Evolutionary conservation across 2,888 invertebrate species (phyloP), one percentile per base, ranked within the genome.

Genomic region (Macropis europaea): DNA sequence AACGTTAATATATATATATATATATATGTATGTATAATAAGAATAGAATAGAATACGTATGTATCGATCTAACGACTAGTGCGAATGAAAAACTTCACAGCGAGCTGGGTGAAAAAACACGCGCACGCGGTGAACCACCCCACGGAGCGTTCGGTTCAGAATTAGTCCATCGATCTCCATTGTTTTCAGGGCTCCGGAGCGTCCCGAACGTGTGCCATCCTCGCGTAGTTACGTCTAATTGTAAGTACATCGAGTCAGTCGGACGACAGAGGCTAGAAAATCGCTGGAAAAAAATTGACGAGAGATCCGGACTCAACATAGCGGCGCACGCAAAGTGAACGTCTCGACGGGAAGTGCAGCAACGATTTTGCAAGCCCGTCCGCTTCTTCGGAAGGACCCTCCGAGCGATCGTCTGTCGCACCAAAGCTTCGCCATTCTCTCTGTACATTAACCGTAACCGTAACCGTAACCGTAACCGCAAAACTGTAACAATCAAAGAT

Each of bases 61-160:
- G 66, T 50, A 66, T 61, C 36, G 24, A 79, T 28, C 64, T 76
- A 76, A 74, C 72, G 56, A 75, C 72, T 77, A 79, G 74, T 63
- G 61, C 79, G 72, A 79, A 79, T 76, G 62, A 68, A 68, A 71
- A 68, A 63, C 60, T 66, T 75, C 57, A 54, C 62, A 78, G 59
- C 71, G 63, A 71, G 57, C 43, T 71, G 66, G 47, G 19, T 60
- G 48, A 71, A n/a, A n/a, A n/a, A 66, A 75, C 56, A 73, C 52
- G 56, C 45, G 60, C 73, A 64, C 77, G 45, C 63, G 71, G 56
- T 69, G 57, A 77, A 77, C 59, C 76, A 53, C 53, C 67, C n/a
- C n/a, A n/a, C n/a, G n/a, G n/a, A n/a, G n/a, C 36, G 59, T 62
- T 63, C 63, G 71, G 63, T 52, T 66, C 56, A 42, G 34, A 60